A percentile compares a stretch with the other conserved stretches of the same genome.
Evolutionary conservation across 2,113 vertebrate genomes (phyloP).

Genomic region (Anoplopoma fimbria): DNA sequence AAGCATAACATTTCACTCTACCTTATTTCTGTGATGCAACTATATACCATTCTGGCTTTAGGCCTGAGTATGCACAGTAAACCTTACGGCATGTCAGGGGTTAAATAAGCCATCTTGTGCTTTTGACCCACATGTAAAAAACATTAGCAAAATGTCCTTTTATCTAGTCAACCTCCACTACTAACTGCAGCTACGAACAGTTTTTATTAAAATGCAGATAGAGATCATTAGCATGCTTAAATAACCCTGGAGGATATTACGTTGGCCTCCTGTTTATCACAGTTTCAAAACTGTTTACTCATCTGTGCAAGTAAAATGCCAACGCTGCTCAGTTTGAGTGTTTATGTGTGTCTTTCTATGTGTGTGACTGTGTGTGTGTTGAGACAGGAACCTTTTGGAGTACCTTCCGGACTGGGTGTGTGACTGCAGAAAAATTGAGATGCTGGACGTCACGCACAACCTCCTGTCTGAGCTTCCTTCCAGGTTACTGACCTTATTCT

Average conservation of each 20-base stretch:
- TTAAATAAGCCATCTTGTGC: not conserved
- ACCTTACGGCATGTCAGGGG: not conserved
- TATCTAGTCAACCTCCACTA: not conserved
- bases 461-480: constrained; percentile 89
- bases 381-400: constrained; percentile 91
- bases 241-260: not conserved
- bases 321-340: constrained; percentile 54
- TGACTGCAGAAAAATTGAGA: constrained; percentile 94
- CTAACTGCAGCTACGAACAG: not conserved
- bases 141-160: not conserved
- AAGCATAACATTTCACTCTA: not conserved
- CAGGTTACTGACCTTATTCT: constrained; percentile 82
- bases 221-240: constrained; percentile 12
- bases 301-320: constrained; percentile 16
- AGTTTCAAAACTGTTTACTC: not conserved
- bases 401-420: constrained; percentile 94
- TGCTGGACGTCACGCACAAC: constrained; percentile 92
- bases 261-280: not conserved
- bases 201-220: constrained; percentile 9
- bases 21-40: not conserved
- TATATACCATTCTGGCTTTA: not conserved
- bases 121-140: not conserved
- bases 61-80: not conserved
- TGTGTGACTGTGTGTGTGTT: constrained; percentile 58
- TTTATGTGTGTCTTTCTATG: constrained; percentile 41